Evolutionary conservation across 2,888 invertebrate species (phyloP).

Genomic region (Schrankia costaestrigalis): DNA sequence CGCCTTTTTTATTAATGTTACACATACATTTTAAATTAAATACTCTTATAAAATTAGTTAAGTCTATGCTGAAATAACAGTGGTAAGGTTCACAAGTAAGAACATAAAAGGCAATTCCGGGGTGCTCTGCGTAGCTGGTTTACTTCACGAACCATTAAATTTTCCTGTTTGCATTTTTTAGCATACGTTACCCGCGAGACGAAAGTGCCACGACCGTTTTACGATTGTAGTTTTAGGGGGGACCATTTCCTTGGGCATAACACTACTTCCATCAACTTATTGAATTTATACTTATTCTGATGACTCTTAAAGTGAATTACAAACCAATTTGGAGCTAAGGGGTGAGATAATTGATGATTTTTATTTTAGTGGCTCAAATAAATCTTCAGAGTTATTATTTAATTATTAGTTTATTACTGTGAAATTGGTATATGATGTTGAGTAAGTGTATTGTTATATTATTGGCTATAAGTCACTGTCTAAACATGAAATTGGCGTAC

Average conservation of each 20-base stretch:
- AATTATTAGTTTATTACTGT: too few relatives aligned
- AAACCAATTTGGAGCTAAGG: slow-evolving; percentile 27
- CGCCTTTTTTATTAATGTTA: too few relatives aligned
- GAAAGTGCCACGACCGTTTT: slow-evolving; percentile 54
- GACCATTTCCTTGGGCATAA: slow-evolving; percentile 34
- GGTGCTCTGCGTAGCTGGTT: slow-evolving; percentile 64
- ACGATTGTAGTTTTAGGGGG: slow-evolving; percentile 71
- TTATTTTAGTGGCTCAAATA: slow-evolving; percentile 16
- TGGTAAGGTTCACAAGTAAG: slow-evolving; percentile 47
- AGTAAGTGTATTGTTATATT: too few relatives aligned
- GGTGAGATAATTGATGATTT: slow-evolving; percentile 21
- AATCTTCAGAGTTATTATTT: slow-evolving; percentile 17
- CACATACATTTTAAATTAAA: too few relatives aligned
- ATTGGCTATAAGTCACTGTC: too few relatives aligned
- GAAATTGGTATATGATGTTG: too few relatives aligned
- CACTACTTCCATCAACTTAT: slow-evolving; percentile 41
- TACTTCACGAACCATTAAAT: slow-evolving; percentile 79
- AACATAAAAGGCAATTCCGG: slow-evolving; percentile 64
- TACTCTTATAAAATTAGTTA: too few relatives aligned
- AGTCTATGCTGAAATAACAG: too few relatives aligned
- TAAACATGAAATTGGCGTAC: too few relatives aligned
- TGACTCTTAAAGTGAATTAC: slow-evolving; percentile 38
- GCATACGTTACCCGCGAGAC: slow-evolving; percentile 74
- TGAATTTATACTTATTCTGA: slow-evolving; percentile 41
- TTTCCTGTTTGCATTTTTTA: slow-evolving; percentile 80